Evolutionary conservation across 2,888 invertebrate genomes (phyloP), one percentile per base, ranked within the genome.

Genomic region (Tenthredo mesomela): DNA sequence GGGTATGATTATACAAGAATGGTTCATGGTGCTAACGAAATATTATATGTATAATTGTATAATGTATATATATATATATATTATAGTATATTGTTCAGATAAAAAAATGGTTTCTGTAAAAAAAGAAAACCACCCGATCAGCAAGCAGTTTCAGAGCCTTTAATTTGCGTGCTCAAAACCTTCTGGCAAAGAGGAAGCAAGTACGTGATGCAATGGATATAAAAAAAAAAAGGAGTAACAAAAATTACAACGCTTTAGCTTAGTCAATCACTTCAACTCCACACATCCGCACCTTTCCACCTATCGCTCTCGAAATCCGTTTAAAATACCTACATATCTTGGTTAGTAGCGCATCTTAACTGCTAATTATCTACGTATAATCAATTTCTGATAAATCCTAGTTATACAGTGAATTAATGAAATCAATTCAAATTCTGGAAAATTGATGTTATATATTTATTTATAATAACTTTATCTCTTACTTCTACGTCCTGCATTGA

Each of bases 401-500:
- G 25, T 47, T 47, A 47, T 47, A 21, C 47, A 21, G 47, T 47
- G 33, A 73, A 47, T 47, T 0, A 40, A 73, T 47, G 21, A 10
- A 73, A 73, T 37, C 5, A 47, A 73, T 40, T 43, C 25, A 73
- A 73, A n/a, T 25, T 73, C 5, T 25, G 47, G 4, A 47, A 77
- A 54, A 43, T n/a, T 65, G 43, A 82, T 15, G 65, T 43, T 82
- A 21, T 25, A 82, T 82, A 61, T 61, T 65, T 78, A 25, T 75
- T 15, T 75, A 33, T 70, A 9, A 78, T 58, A 50, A 58, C 37
- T 78, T 54, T 58, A 58, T 54, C 7, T 54, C 58, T 78, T 82
- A 40, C n/a, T 87, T 85, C 85, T 87, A 87, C 78, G 87, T 88
- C 87, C 87, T 88, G 87, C 87, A 85, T 86, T 84, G 85, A 85